Base-by-base conservation (phyloP, 2,797 vertebrate species). In the Sparidentex hasta region DNA sequence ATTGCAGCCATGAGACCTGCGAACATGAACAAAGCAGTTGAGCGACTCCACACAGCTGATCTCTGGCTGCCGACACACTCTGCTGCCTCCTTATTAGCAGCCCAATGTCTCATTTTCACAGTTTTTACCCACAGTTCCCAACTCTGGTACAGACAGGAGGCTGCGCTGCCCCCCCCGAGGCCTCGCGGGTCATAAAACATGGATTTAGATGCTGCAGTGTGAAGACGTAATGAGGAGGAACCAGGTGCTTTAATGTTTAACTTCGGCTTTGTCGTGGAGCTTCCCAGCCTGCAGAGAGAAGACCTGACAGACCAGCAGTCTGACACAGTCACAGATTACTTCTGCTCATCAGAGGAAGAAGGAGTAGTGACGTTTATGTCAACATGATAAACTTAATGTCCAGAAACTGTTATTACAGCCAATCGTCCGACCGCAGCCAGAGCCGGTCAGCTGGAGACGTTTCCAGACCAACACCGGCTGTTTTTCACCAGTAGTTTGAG, bases 11-110 rank as follows among this genome's bases (percentile, higher is more conserved):
- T 0, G 71, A 38, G 65, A 11, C 11, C 20, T 1, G 4, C 17
- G 59, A 57, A 5, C 3, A 57, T 16, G n/a, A 65, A 16, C 76
- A 27, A 7, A 27, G 64, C 65, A 56, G 81, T 68, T 38, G 27
- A 29, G 25, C 13, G 54, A 9, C 7, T 14, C 23, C 25, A 9
- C 16, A 17, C 52, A 75, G 58, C 38, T 43, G 21, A 11, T 59
- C 67, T 25, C 44, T 0, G 25, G 47, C 59, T 33, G 51, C 65
- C 21, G 54, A 33, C 72, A 65, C 77, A 18, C 71, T 78, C 72
- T 0, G 61, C 78, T 54, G 76, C 81, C 66, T 81, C 75, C 80
- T 79, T 58, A 74, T 88, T 81, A 80, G 69, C 18, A 3, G 54
- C 83, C 59, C 38, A 59, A 57, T 62, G 63, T 74, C 78, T 74